Conservation (phyloP, 2,113 vertebrate species). For the Microcebus murinus region DNA sequence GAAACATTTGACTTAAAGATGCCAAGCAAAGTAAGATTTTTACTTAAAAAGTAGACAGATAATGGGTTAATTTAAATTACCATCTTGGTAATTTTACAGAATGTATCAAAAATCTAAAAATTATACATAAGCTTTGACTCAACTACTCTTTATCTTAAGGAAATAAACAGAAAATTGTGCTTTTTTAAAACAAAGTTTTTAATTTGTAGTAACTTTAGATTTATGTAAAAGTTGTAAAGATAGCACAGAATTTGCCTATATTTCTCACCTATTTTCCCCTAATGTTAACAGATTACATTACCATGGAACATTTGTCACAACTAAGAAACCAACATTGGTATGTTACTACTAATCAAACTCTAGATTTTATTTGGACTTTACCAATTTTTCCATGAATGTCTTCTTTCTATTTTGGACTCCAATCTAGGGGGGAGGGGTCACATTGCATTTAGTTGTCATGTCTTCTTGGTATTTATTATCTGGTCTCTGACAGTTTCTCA, state of each 20-base stretch:
- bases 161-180: not conserved
- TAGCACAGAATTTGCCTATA: not conserved
- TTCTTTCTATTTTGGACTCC: not conserved
- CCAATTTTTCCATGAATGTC: not conserved
- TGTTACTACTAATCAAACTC: not conserved
- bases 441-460: not conserved
- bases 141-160: not conserved
- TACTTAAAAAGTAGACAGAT: not conserved
- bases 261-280: not conserved
- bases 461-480: not conserved
- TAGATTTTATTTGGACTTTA: not conserved
- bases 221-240: not conserved
- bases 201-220: constrained; percentile 30
- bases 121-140: not conserved
- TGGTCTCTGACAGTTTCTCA: not conserved
- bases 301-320: not conserved
- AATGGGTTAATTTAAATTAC: not conserved
- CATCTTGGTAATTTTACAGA: not conserved
- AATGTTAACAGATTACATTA: not conserved
- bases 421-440: not conserved
- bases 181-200: not conserved
- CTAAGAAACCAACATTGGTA: not conserved
- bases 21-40: constrained; percentile 30
- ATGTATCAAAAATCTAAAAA: not conserved
- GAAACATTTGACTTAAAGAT: not conserved